Evolutionary conservation across 2,888 invertebrate species (phyloP), one percentile per base, ranked within the genome.

Genomic region (Chrysotoxum bicinctum): DNA sequence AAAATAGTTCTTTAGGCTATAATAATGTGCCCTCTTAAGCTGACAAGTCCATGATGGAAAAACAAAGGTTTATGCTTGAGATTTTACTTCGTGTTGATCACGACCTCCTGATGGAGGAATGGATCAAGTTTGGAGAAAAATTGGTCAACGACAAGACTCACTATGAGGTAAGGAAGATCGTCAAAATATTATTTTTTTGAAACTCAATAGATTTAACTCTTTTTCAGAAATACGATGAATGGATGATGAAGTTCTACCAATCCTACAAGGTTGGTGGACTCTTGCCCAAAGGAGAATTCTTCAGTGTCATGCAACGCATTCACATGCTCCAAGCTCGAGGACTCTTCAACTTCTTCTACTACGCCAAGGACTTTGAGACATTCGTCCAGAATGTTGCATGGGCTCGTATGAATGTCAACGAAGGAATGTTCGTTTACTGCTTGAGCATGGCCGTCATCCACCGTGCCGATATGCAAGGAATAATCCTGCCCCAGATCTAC

Each of bases 331-430:
- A 95, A 90, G 93, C 93, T 21, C 90, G 93, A 26, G 92, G 93
- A 58, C 91, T 95, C 9, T 95, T 95, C 92, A 94, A 95, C 89
- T 92, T 95, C 72, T 93, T 96, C 87, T 94, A 93, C 91, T 94
- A 94, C 78, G 95, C 96, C 87, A 95, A 95, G 90, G 94, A 95
- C 89, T 96, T 94, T 90, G 93, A 94, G 19, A 95, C 95, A 35
- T 95, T 96, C 92, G 93, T 94, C 90, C 93, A 94, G 87, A 94
- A 95, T 10, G 95, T 95, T 26, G 94, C 94, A 40, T 95, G 94
- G 93, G 93, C 95, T 21, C 94, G 96, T 70, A 92, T 94, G 68
- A 92, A 93, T 86, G 92, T 95, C 78, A 96, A 96, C 90, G 95
- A 95, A 90, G 94, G 93, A 68, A 92, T 96, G 89, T 96, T 94